Evolutionary conservation across 2,113 vertebrate species (phyloP).

Genomic region (Monopterus albus): DNA sequence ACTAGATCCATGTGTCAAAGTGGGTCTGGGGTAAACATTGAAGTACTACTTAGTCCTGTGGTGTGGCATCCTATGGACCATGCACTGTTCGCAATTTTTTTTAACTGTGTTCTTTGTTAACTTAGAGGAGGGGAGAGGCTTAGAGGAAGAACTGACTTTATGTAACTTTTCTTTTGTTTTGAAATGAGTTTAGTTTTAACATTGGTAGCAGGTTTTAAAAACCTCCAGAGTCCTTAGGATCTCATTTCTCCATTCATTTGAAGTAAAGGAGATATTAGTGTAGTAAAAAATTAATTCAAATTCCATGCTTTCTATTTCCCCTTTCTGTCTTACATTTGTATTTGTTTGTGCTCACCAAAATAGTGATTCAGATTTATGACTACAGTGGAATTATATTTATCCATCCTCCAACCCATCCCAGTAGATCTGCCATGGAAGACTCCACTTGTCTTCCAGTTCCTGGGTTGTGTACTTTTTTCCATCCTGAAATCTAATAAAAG

Average conservation of each 20-base stretch:
- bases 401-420: background rate
- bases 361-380: background rate
- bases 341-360: background rate
- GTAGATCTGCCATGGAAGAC: background rate
- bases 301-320: background rate
- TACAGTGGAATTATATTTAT: background rate
- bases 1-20: slow-evolving; percentile 1
- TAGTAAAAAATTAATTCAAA: background rate
- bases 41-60: slow-evolving; percentile 24
- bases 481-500: background rate
- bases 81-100: background rate
- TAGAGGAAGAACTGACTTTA: background rate
- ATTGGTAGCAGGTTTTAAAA: background rate
- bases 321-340: background rate
- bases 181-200: background rate
- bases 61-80: slow-evolving; percentile 13
- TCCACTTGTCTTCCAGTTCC: background rate
- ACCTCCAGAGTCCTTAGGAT: background rate
- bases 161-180: background rate
- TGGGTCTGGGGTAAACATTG: slow-evolving; percentile 18
- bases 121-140: background rate
- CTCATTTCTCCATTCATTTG: background rate
- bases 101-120: slow-evolving; percentile 8
- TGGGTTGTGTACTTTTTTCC: background rate
- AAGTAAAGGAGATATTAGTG: background rate